Base-by-base conservation (phyloP, 1,140 invertebrate species). In the Drosophila equinoxialis region DNA sequence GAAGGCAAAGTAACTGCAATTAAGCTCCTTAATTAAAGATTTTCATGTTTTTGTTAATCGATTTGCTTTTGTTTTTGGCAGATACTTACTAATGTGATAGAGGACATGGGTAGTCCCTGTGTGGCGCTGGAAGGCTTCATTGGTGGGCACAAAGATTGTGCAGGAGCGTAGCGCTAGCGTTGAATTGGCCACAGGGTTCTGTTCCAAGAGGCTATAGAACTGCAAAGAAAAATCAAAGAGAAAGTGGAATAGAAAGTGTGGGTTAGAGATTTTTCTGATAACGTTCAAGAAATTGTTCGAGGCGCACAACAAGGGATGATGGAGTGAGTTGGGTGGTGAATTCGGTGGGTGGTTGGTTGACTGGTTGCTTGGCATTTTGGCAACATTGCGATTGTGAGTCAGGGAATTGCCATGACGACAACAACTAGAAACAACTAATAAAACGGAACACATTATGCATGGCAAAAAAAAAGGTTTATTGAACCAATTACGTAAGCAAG, bases 61-160 rank as follows among this genome's bases (percentile, higher is more conserved):
- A 48, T 48, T 17, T 48, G 14, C 14, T 20, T 17, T 30, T 71
- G 37, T 6, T 48, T 17, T 30, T 71, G 37, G 6, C 65, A 71
- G 37, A 54, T 20, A 95, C 96, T 96, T 93, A 97, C 96, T 94
- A 91, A 97, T 96, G 81, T 97, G 96, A 86, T 97, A 97, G 33
- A 96, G 93, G n/a, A 96, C 95, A 64, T 96, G 91, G 39, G 93
- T 93, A 55, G 68, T 62, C 8, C 93, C 93, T 57, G 93, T 93
- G 83, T 94, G 94, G 51, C 94, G 94, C 91, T 96, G 95, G 92
- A 96, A 97, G 35, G 96, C 96, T 75, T 94, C 93, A 92, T 97
- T 96, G 35, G 95, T 96, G 7, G 96, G 96, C 55, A 96, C 96
- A 83, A 97, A 97, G 66, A 97, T 93, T 5, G 96, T 96, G 79